Evolutionary conservation across 2,888 invertebrate species (phyloP), one percentile per base, ranked within the genome.

Genomic region (Pheosia gnoma): DNA sequence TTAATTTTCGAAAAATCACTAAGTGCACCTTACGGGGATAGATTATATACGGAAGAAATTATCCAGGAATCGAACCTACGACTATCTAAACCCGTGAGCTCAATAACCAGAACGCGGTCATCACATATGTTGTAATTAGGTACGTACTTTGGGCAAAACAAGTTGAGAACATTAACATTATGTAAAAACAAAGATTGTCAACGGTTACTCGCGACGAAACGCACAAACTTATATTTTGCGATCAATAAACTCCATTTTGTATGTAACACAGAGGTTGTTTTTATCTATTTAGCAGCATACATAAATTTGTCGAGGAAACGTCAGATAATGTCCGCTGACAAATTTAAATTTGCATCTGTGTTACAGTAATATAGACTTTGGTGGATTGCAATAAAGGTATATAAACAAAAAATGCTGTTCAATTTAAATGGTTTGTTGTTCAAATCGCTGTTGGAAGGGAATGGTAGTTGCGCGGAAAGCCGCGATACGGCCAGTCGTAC

Each of bases 391-490:
- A 62, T 73, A 76, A 65, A 64, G 59, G 41, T 58, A 7, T 60
- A 11, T 8, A 49, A 25, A 39, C 3, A 11, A 0, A 10, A 59
- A 51, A 57, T 9, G 6, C 55, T 25, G 53, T 45, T 52, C 51
- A 51, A 59, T 45, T 54, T 61, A 63, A 59, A 59, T 62, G 56
- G 64, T 63, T 13, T 13, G 5, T 53, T 49, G 39, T 49, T 63
- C 69, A 60, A 62, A 63, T 70, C 36, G 47, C 41, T 56, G 36
- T 13, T 57, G 41, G 6, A 53, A 59, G 61, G 41, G 61, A 71
- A 66, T 72, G 25, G 67, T 75, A 90, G 90, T 89, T 68, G 80
- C 87, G 90, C 90, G 90, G 84, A 86, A 88, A 88, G 81, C 74
- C 81, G 84, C 84, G 76, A 37, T 63, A 73, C 59, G 78, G 37